phyloP scores from a whole-genome alignment of 2,888 invertebrate genomes.

The Pachydiplax longipennis region DNA sequence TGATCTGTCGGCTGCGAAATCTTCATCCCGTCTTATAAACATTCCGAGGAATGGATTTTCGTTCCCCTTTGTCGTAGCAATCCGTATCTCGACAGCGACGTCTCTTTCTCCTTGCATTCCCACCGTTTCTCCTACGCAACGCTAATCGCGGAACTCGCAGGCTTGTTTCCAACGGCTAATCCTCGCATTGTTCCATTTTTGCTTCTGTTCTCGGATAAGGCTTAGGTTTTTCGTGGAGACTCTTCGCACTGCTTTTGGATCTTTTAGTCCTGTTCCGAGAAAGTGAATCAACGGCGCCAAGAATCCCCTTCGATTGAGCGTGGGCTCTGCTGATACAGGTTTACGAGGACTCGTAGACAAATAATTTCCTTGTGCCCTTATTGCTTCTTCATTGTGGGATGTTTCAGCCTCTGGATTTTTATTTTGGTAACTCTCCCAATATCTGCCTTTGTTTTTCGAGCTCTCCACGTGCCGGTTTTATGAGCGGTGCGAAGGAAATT shows the following conservation, averaged over 20 bases:
- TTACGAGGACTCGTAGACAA: neutral
- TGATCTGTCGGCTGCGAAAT: constrained; percentile 11
- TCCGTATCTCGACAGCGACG: neutral
- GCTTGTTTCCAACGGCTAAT: neutral
- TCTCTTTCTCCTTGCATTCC: neutral
- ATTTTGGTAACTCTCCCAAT: neutral
- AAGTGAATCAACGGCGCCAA: neutral
- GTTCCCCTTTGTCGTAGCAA: neutral
- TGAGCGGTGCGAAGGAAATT: no score
- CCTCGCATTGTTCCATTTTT: neutral
- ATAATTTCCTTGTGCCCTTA: neutral
- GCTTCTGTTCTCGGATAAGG: neutral
- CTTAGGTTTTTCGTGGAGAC: neutral
- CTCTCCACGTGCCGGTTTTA: no score
- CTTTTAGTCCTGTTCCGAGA: neutral
- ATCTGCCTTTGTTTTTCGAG: no score
- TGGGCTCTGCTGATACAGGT: neutral
- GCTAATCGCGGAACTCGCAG: neutral
- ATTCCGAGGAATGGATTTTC: neutral
- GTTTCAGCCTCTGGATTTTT: neutral
- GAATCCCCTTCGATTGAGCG: neutral
- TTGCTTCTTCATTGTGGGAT: neutral
- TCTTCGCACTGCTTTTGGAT: neutral
- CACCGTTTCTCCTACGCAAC: neutral
- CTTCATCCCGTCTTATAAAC: constrained; percentile 30